Conservation (phyloP, 1,140 invertebrate species). For the Drosophila oshimai region DNA sequence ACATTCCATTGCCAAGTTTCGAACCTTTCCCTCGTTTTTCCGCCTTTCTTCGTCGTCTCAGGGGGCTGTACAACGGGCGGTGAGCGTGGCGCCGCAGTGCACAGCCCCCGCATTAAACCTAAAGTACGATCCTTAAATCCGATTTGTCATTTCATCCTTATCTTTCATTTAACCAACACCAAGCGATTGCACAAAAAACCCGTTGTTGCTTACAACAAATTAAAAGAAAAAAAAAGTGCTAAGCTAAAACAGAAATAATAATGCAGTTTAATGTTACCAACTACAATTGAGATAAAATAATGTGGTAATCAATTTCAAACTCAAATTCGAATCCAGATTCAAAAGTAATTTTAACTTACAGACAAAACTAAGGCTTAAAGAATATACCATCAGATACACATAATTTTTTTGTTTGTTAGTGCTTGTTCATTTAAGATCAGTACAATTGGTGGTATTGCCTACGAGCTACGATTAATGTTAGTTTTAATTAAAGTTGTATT, state of each 20-base stretch:
- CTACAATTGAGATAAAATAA: too few relatives aligned
- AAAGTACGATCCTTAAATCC: neutral
- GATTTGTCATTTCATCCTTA: slow-evolving; percentile 23
- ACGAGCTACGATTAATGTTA: neutral
- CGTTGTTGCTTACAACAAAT: slow-evolving; percentile 77
- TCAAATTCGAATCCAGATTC: slow-evolving; percentile 48
- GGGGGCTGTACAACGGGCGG: slow-evolving; percentile 28
- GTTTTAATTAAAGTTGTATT: slow-evolving; percentile 1
- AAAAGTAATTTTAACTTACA: slow-evolving; percentile 12
- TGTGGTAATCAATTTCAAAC: slow-evolving; percentile 13
- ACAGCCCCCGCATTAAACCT: slow-evolving; percentile 5
- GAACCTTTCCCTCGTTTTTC: neutral
- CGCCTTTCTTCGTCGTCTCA: neutral
- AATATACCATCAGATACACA: slow-evolving; percentile 13
- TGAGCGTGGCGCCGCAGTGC: slow-evolving; percentile 24
- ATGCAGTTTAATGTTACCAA: slow-evolving; percentile 12
- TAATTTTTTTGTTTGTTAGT: slow-evolving; percentile 2
- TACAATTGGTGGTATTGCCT: slow-evolving; percentile 40
- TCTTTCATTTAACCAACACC: slow-evolving; percentile 73
- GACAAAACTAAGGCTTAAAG: slow-evolving; percentile 21
- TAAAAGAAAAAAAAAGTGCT: slow-evolving; percentile 55
- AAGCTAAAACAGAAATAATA: slow-evolving; percentile 28
- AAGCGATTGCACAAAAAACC: slow-evolving; percentile 82
- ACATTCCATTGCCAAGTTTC: neutral
- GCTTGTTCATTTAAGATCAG: slow-evolving; percentile 34